These are phyloP conservation scores for Eretmocerus hayati DNA, from an alignment of 2,888 invertebrate species.

Conservation along the genomic window DNA sequence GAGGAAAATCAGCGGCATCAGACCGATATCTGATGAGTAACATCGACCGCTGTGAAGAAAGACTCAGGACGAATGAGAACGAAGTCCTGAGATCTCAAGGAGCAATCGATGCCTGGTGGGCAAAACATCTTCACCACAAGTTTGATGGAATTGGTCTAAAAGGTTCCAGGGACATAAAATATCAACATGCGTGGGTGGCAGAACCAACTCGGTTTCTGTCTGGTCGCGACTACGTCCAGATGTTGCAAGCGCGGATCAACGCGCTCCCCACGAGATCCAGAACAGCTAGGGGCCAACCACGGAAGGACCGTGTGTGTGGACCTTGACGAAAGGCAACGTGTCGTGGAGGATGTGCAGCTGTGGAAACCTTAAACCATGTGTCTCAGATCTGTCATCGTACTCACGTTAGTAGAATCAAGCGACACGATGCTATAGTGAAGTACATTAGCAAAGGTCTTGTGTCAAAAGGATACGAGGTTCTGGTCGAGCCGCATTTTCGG, in stretches of 20 bases:
- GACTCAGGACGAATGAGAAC: background rate
- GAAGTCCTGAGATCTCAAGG: background rate
- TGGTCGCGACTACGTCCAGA: background rate
- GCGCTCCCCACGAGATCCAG: background rate
- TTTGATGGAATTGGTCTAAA: background rate
- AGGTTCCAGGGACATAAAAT: background rate
- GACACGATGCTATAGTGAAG: constrained; percentile 31
- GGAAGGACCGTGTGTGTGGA: too few relatives aligned
- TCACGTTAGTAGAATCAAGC: constrained; percentile 33
- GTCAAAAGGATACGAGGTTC: background rate
- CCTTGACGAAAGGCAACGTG: too few relatives aligned
- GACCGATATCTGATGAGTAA: too few relatives aligned
- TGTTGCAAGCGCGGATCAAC: background rate
- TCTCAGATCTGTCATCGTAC: constrained; percentile 15
- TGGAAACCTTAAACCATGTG: constrained; percentile 17
- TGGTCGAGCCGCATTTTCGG: background rate
- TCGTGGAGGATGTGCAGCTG: constrained; percentile 7
- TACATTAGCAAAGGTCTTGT: constrained; percentile 23
- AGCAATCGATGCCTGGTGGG: too few relatives aligned
- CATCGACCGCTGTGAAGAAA: too few relatives aligned
- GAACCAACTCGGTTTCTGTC: background rate
- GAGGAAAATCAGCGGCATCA: background rate
- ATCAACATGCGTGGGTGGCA: background rate
- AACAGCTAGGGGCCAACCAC: background rate
- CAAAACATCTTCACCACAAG: background rate